Percentiles rank a stretch among this genome's conserved stretches.
phyloP scores from a whole-genome alignment of 2,113 vertebrate species.

The Pseudopipra pipra region DNA sequence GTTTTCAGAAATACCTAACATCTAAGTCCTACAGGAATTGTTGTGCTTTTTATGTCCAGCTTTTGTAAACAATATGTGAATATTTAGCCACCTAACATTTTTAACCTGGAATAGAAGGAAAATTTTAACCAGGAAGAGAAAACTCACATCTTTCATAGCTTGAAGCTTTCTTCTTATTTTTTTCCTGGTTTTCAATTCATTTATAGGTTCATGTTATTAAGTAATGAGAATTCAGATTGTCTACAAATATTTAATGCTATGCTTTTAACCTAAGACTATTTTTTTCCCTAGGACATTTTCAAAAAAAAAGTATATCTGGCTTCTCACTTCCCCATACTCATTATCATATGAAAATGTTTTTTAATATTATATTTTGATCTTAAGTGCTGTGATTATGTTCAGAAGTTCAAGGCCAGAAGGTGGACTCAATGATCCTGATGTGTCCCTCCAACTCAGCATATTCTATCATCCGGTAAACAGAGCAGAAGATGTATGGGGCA shows the following conservation, averaged over 20 bases:
- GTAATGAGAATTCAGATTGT: background rate
- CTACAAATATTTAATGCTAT: background rate
- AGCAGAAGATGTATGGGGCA: background rate
- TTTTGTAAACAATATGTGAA: background rate
- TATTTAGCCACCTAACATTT: background rate
- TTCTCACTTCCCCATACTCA: background rate
- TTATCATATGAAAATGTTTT: background rate
- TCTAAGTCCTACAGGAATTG: background rate
- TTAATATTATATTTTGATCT: background rate
- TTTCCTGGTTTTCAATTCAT: background rate
- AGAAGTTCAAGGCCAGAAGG: background rate
- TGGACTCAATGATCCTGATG: background rate
- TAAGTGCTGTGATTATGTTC: background rate
- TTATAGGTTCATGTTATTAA: background rate
- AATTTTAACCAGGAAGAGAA: background rate
- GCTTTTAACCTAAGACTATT: background rate
- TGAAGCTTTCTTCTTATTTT: background rate
- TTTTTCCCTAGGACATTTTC: background rate
- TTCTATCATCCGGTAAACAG: background rate
- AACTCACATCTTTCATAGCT: background rate
- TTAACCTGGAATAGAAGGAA: background rate
- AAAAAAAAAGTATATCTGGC: accelerated
- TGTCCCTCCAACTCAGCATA: background rate
- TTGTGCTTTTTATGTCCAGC: background rate
- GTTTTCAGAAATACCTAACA: background rate